Evolutionary conservation across 1,140 invertebrate species (phyloP).

Genomic region (Macrobrachium nipponense): DNA sequence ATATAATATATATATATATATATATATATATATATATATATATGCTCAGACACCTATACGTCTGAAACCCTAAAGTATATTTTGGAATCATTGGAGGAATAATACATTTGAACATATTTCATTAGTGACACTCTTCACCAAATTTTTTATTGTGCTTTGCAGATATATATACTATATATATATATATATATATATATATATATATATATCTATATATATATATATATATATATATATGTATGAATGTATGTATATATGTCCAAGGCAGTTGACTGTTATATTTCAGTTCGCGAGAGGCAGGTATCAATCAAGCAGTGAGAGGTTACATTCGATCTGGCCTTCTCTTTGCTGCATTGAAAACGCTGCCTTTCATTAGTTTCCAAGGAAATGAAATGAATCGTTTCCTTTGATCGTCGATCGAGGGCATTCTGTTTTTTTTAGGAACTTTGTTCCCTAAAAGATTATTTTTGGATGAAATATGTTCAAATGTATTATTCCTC

Average conservation of each 20-base stretch:
- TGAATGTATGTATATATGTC: neutral
- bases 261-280: neutral
- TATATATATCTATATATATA: constrained; percentile 13
- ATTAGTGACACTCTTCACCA: too few species aligned
- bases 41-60: neutral
- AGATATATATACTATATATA: neutral
- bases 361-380: too few species aligned
- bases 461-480: neutral
- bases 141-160: too few species aligned
- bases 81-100: too few species aligned
- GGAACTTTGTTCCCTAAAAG: neutral
- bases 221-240: constrained; percentile 18
- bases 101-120: too few species aligned
- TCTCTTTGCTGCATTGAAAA: too few species aligned
- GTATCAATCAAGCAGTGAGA: neutral
- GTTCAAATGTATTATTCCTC: neutral
- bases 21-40: neutral
- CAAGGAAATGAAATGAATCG: too few species aligned
- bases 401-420: too few species aligned
- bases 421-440: too few species aligned
- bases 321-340: neutral
- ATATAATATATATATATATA: neutral
- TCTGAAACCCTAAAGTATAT: too few species aligned
- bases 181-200: constrained; percentile 15
- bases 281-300: neutral